Base-by-base conservation (phyloP, 2,888 invertebrate species). In the Pyrochroa serraticornis region DNA sequence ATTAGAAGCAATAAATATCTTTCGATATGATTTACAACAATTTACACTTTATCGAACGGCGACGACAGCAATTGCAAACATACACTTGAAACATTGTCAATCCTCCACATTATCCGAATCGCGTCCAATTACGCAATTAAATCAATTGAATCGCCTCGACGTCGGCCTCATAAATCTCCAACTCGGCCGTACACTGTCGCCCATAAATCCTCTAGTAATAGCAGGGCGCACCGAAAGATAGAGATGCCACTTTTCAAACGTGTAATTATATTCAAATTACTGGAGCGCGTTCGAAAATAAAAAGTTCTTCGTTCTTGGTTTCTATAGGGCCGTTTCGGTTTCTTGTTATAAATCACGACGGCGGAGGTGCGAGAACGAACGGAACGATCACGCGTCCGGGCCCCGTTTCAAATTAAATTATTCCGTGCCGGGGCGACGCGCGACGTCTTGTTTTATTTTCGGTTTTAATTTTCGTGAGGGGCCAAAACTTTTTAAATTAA, bases 381-480 rank as follows among this genome's bases (percentile, higher is more conserved):
- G 71, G 73, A 73, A 74, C 74, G 75, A 74, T 74, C 22, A 69
- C 37, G 49, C 41, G 50, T 31, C n/a, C 63, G 63, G 52, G 64
- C 64, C 67, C 68, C 72, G 70, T 74, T 75, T 71, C 65, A 75
- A 74, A 76, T 75, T 75, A 75, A 75, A 75, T 75, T 75, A 75
- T 73, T 70, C 72, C 66, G 67, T 64, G 70, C 68, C 32, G 47
- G 41, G 32, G 33, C 39, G 45, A 48, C 50, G 44, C 47, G 30
- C 12, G 38, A 46, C 42, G 22, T 22, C 13, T 44, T 44, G 44
- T 44, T 33, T 13, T 41, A 41, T 10, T 54, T 49, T 59, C 50
- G 35, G 44, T 59, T 49, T 49, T 57, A 13, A 32, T 49, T 58
- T 53, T 42, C 45, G 48, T 41, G 37, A 67, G 66, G 65, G 48